These are phyloP conservation scores for Oncopodura yosiiana DNA, from an alignment of 1,140 invertebrate species.

Conservation along the genomic window DNA sequence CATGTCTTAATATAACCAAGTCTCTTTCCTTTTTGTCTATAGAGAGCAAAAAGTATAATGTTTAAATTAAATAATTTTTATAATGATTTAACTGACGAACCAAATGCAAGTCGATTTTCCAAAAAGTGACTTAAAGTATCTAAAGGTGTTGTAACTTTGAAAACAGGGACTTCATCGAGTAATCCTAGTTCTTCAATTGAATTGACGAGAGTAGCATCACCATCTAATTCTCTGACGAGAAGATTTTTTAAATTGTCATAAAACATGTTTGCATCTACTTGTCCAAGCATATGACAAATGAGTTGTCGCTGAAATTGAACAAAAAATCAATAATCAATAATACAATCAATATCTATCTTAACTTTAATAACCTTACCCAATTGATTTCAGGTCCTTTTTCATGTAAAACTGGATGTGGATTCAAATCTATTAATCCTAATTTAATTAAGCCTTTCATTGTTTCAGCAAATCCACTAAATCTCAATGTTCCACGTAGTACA, in stretches of 20 bases:
- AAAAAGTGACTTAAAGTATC: conserved; percentile 87
- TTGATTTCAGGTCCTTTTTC: conserved; percentile 90
- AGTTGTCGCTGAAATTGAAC: conserved; percentile 58
- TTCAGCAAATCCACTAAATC: conserved; percentile 67
- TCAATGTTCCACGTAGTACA: conserved; percentile 33
- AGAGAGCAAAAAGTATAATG: conserved; percentile 28
- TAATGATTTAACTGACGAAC: conserved; percentile 43
- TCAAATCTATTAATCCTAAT: conserved; percentile 77
- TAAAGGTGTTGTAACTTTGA: conserved; percentile 75
- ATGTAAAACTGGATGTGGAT: conserved; percentile 77
- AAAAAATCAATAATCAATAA: conserved; percentile 7
- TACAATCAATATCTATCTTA: conserved; percentile 1
- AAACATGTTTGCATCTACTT: conserved; percentile 77
- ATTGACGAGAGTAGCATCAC: conserved; percentile 51
- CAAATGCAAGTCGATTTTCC: conserved; percentile 70
- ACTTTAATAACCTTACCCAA: conserved; percentile 58
- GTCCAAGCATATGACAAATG: conserved; percentile 72
- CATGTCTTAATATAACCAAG: conserved; percentile 85
- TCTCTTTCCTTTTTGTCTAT: conserved; percentile 75
- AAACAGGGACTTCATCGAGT: conserved; percentile 64
- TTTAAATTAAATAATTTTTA: not conserved
- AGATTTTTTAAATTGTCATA: conserved; percentile 83
- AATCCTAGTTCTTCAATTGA: conserved; percentile 77
- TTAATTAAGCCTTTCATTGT: conserved; percentile 73
- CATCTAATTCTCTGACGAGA: conserved; percentile 60